Evolutionary conservation across 2,113 vertebrate species (phyloP).

Genomic region (Scolopax mira): DNA sequence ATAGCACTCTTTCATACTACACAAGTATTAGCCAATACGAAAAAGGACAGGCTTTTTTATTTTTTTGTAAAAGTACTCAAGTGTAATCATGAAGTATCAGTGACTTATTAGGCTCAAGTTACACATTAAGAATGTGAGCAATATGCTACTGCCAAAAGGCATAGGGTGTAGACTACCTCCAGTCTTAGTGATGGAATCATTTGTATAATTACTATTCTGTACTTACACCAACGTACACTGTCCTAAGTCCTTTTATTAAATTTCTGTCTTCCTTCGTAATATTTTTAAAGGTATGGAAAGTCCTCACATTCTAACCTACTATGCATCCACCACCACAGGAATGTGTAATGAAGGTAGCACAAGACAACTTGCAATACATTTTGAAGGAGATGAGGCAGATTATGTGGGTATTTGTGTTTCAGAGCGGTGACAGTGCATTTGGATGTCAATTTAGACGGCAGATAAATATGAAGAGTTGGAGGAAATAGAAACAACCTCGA

Average conservation of each 20-base stretch:
- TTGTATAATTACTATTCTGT: background rate
- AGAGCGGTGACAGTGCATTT: accelerated
- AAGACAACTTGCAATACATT: background rate
- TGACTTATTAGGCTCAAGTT: background rate
- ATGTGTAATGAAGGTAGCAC: background rate
- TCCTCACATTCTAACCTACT: background rate
- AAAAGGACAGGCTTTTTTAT: background rate
- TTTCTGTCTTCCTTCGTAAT: accelerated
- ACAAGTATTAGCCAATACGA: background rate
- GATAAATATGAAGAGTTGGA: background rate
- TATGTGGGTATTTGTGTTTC: accelerated
- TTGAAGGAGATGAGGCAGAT: background rate
- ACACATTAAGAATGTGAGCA: background rate
- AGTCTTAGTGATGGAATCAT: background rate
- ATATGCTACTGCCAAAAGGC: background rate
- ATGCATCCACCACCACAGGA: background rate
- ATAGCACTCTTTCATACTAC: background rate
- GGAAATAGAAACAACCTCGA: background rate
- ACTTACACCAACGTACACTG: background rate
- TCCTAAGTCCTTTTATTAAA: background rate
- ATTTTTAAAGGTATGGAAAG: background rate
- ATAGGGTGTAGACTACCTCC: background rate
- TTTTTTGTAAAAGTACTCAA: background rate
- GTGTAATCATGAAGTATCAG: background rate
- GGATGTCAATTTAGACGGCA: background rate